phyloP scores from a whole-genome alignment of 2,113 vertebrate genomes.

The Peromyscus maniculatus region DNA sequence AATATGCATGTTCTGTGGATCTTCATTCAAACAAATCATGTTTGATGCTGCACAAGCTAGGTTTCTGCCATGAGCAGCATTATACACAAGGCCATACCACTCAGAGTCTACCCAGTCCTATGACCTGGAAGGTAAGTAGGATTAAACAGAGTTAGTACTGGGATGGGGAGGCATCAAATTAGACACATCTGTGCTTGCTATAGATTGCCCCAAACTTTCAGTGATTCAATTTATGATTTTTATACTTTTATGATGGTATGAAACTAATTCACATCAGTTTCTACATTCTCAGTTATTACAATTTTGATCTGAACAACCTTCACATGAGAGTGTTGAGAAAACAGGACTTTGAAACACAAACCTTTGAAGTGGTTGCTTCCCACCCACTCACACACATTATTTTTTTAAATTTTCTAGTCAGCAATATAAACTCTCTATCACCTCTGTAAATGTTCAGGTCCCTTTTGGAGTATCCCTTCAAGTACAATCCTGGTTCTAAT shows the following conservation, averaged over 20 bases:
- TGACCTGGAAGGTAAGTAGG: background rate
- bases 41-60: conserved; percentile 26
- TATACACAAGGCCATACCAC: background rate
- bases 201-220: background rate
- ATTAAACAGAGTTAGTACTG: background rate
- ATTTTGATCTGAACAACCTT: background rate
- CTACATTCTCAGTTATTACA: background rate
- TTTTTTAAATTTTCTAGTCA: background rate
- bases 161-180: background rate
- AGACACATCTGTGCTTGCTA: background rate
- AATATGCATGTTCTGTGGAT: background rate
- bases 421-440: background rate
- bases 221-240: background rate
- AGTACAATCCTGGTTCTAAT: background rate
- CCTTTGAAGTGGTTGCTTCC: background rate
- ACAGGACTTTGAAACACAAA: background rate
- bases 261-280: background rate
- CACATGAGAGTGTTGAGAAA: background rate
- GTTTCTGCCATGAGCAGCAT: conserved; percentile 28
- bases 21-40: background rate
- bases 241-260: background rate
- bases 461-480: background rate
- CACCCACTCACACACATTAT: too few species aligned
- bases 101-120: background rate
- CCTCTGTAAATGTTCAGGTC: background rate